Base-by-base conservation (phyloP, 2,888 invertebrate species). In the Drosophila putrida region DNA sequence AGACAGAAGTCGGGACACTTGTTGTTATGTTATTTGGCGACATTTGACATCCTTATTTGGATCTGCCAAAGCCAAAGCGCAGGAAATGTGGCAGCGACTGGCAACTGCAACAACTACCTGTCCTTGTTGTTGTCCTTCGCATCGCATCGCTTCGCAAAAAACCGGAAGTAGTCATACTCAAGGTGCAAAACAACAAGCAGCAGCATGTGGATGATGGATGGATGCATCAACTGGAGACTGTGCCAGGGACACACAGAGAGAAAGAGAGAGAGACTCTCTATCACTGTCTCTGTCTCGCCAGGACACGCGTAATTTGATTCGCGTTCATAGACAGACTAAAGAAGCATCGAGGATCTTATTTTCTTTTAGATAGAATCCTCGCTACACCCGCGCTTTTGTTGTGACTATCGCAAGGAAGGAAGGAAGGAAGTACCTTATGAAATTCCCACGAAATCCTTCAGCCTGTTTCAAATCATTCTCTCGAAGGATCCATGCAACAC, bases 161-260 rank as follows among this genome's bases (percentile, higher is more conserved):
- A 85, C 85, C 88, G 85, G 85, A 85, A 87, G 85, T 84, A 76
- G 80, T 68, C 85, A 82, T 75, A 87, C 88, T 82, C 86, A 82
- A 84, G 83, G 84, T 86, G 84, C 85, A 85, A 85, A 78, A 70
- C 76, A 79, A 72, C 68, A 66, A 57, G 70, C 68, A 59, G 62
- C 79, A 84, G 77, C 83, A 83, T 83, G 82, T 82, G 86, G 73
- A 80, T 78, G 80, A 80, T 78, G 86, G 60, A 31, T 31, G 31
- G 9, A 72, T 71, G 80, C 49, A 15, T n/a, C 15, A 28, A 15
- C 36, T 39, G 44, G 51, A 64, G 51, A 51, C 44, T 55, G 63
- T 27, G 71, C 44, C 46, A 55, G 53, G n/a, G 71, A 49, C 33
- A n/a, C 25, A 49, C 36, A 2, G 53, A 20, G 20, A 20, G 20